phyloP scores from a whole-genome alignment of 1,140 invertebrate species.

The Trachelipus rathkii region DNA sequence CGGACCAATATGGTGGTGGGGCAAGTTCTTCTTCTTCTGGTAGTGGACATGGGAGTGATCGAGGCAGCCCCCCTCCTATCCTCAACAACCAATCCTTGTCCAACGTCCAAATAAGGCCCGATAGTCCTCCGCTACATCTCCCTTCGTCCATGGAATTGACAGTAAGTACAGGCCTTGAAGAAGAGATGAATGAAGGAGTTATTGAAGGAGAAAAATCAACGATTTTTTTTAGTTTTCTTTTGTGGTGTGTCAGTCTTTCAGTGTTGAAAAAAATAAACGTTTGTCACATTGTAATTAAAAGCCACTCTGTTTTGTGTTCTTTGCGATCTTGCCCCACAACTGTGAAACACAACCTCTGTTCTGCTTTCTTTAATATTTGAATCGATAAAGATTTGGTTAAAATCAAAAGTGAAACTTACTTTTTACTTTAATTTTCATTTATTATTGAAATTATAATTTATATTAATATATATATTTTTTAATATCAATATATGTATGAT shows the following conservation, averaged over 20 bases:
- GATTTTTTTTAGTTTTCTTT: background rate
- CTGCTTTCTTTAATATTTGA: too few relatives aligned
- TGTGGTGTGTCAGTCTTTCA: background rate
- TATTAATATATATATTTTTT: too few relatives aligned
- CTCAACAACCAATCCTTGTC: background rate
- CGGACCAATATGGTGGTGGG: background rate
- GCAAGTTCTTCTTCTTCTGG: background rate
- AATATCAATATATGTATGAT: too few relatives aligned
- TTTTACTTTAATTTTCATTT: too few relatives aligned
- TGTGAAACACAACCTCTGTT: too few relatives aligned
- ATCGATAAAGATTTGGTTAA: too few relatives aligned
- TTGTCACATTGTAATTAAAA: too few relatives aligned
- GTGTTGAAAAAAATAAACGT: background rate
- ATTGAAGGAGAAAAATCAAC: background rate
- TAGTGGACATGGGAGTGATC: background rate
- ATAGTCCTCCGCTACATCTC: background rate
- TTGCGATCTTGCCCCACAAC: constrained; percentile 3
- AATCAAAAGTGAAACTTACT: too few relatives aligned
- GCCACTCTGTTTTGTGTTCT: too few relatives aligned
- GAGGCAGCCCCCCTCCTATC: background rate
- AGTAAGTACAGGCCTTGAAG: background rate
- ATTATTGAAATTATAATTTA: too few relatives aligned
- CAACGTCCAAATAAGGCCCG: background rate
- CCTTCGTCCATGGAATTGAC: background rate
- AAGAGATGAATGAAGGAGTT: too few relatives aligned